A percentile compares a stretch with the other conserved stretches of the same genome.
Conservation (phyloP, 2,797 vertebrate species). For the Morus bassanus region DNA sequence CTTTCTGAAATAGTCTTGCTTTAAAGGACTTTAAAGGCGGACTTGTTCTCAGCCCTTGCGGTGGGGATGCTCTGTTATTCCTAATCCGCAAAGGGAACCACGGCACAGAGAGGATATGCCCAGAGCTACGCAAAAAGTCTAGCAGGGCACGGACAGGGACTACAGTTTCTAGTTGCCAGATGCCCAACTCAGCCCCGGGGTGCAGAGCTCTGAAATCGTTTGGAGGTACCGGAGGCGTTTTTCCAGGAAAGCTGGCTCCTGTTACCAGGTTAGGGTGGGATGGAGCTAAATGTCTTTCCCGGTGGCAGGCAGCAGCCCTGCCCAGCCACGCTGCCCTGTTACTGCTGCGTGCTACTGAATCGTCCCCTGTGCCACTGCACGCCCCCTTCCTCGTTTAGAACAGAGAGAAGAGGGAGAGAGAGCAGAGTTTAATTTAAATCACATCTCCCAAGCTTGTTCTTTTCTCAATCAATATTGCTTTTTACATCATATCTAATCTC, state of each 20-base stretch:
- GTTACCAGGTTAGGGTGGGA: rapidly evolving
- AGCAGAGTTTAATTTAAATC: conserved; percentile 15
- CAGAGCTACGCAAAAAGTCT: not conserved
- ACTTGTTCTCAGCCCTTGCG: not conserved
- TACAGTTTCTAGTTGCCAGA: rapidly evolving
- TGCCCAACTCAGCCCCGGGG: not conserved
- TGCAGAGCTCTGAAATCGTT: not conserved
- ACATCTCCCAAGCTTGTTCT: not conserved
- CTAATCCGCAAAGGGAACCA: not conserved
- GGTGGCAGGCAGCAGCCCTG: not conserved
- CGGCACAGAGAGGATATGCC: not conserved
- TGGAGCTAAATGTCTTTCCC: not conserved
- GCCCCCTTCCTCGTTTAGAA: not conserved
- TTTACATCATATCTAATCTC: conserved; percentile 89
- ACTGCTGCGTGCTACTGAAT: rapidly evolving
- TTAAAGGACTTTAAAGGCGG: not conserved
- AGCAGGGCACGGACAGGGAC: not conserved
- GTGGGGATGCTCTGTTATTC: not conserved
- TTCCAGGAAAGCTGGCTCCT: not conserved
- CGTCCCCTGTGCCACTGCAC: not conserved
- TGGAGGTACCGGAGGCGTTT: not conserved
- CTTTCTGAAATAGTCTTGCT: not conserved
- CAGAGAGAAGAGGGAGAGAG: not conserved
- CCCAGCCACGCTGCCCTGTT: not conserved
- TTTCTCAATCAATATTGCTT: conserved; percentile 73